A percentile compares a stretch with the other conserved stretches of the same genome.
Conservation (phyloP, 2,113 vertebrate genomes). For the Ctenomys sociabilis region DNA sequence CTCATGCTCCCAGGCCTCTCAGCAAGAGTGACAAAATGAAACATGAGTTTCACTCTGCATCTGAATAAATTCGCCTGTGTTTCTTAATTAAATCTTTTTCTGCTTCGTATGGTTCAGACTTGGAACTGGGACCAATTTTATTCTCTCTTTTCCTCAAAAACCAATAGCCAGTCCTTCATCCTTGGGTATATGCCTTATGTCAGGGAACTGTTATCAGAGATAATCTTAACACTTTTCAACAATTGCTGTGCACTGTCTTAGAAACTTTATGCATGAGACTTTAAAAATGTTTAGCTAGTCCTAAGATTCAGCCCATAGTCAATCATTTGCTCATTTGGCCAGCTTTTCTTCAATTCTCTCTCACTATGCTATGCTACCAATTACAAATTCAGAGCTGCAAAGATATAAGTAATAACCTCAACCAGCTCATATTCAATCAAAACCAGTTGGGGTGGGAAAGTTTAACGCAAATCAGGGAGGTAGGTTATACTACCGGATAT, state of each 20-base stretch:
- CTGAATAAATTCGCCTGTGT: background rate
- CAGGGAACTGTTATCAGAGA: background rate
- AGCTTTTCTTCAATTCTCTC: background rate
- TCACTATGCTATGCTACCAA: background rate
- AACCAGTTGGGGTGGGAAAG: background rate
- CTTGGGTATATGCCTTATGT: background rate
- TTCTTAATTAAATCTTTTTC: slow-evolving; percentile 58
- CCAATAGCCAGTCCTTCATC: background rate
- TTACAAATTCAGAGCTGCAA: background rate
- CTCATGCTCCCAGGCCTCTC: slow-evolving; percentile 38
- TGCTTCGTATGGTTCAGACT: background rate
- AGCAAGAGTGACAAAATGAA: slow-evolving; percentile 64
- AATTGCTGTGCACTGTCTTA: background rate
- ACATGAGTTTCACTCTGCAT: slow-evolving; percentile 49
- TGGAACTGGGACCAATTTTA: background rate
- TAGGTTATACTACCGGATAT: background rate
- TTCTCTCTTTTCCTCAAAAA: slow-evolving; percentile 29
- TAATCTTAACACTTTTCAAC: background rate
- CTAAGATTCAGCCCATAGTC: background rate
- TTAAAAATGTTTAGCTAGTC: background rate
- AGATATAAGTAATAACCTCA: background rate
- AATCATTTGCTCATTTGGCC: background rate
- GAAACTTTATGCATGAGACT: background rate
- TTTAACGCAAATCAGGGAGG: background rate
- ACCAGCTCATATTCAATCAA: background rate